These are phyloP conservation scores for Caenorhabditis parvicauda DNA, from an alignment of 2,888 invertebrate genomes.

Conservation along the genomic window DNA sequence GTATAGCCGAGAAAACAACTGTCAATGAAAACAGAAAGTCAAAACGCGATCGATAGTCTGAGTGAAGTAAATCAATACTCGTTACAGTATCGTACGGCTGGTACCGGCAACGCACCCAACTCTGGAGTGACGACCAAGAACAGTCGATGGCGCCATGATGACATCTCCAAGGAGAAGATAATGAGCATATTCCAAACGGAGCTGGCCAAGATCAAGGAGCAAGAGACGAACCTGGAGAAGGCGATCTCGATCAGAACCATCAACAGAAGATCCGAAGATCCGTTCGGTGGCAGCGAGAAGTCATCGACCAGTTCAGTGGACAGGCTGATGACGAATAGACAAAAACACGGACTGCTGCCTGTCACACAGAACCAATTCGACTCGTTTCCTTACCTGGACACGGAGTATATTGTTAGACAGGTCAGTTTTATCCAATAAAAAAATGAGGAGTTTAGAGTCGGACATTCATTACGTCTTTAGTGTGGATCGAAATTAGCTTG, in stretches of 20 bases:
- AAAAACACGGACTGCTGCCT: slow-evolving; percentile 79
- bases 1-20: too few relatives aligned
- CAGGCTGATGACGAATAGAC: slow-evolving; percentile 30
- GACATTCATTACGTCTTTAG: too few relatives aligned
- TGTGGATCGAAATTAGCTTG: too few relatives aligned
- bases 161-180: slow-evolving; percentile 93
- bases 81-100: slow-evolving; percentile 31
- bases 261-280: too few relatives aligned
- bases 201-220: slow-evolving; percentile 82
- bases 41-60: too few relatives aligned
- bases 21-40: too few relatives aligned
- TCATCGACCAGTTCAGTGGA: slow-evolving; percentile 1
- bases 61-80: background rate
- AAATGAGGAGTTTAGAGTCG: too few relatives aligned
- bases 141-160: slow-evolving; percentile 80
- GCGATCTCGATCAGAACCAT: background rate
- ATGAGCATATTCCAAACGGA: slow-evolving; percentile 92
- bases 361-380: slow-evolving; percentile 99
- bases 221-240: slow-evolving; percentile 17
- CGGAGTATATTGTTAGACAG: slow-evolving; percentile 84
- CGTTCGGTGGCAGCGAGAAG: slow-evolving; percentile 7
- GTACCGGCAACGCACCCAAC: slow-evolving; percentile 20
- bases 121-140: slow-evolving; percentile 64
- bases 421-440: slow-evolving; percentile 7
- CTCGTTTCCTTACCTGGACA: slow-evolving; percentile 86